These are phyloP conservation scores for Pangasius larnaudii DNA, from an alignment of 2,797 vertebrate genomes.

Conservation along the genomic window DNA sequence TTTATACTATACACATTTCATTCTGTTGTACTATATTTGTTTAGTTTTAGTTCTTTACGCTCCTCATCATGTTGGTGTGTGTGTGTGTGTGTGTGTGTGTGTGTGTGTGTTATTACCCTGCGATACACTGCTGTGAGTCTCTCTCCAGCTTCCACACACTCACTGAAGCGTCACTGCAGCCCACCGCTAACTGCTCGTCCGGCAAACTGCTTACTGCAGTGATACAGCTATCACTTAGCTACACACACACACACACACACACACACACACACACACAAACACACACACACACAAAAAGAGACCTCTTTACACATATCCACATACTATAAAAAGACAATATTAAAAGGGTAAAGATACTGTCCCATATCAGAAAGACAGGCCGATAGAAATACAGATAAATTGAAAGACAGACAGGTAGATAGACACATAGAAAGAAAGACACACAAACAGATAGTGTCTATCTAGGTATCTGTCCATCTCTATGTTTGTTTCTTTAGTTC, in stretches of 20 bases:
- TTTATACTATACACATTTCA: too few relatives aligned
- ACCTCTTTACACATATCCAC: neutral
- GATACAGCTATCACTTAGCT: constrained; percentile 41
- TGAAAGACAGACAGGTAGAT: neutral
- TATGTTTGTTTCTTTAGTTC: neutral
- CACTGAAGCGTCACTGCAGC: constrained; percentile 56
- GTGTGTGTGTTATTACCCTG: constrained; percentile 60
- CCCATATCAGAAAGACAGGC: neutral
- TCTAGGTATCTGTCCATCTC: neutral
- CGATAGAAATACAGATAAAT: neutral
- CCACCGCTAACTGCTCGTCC: constrained; percentile 68
- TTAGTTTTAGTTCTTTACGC: too few relatives aligned
- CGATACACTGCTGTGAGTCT: constrained; percentile 53
- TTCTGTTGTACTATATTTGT: too few relatives aligned
- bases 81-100: constrained; percentile 1
- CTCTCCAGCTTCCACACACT: constrained; percentile 70
- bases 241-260: constrained; percentile 34
- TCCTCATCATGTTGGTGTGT: neutral
- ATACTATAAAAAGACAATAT: neutral
- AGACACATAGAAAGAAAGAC: neutral
- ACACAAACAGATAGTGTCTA: neutral
- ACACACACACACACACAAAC: constrained; percentile 7
- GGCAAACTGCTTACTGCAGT: constrained; percentile 68
- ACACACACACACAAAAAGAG: constrained; percentile 1
- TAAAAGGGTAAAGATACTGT: neutral